These are phyloP conservation scores for Trichopria drosophilae DNA, from an alignment of 2,888 invertebrate genomes.

Conservation along the genomic window DNA sequence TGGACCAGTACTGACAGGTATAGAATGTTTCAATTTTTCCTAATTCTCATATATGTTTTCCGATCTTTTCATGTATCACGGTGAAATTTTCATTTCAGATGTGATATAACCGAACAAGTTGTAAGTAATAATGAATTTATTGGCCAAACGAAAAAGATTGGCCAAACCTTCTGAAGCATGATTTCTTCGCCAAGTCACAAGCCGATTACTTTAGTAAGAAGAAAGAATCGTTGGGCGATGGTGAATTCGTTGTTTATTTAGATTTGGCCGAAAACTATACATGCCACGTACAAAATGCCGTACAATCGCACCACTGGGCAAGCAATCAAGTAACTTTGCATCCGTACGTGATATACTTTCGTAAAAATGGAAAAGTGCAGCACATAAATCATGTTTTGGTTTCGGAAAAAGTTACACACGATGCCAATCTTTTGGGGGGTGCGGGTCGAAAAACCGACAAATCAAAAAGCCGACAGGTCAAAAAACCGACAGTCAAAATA, in stretches of 20 bases:
- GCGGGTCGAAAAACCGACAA: too few species aligned
- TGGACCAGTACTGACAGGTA: constrained; percentile 15
- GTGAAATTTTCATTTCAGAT: constrained; percentile 12
- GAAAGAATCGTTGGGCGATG: neutral
- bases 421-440: too few species aligned
- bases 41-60: too few species aligned
- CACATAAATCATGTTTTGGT: too few species aligned
- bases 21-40: constrained; percentile 2
- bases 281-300: constrained; percentile 24
- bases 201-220: constrained; percentile 14
- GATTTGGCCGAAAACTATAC: constrained; percentile 31
- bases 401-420: constrained; percentile 14
- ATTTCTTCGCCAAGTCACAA: too few species aligned
- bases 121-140: constrained; percentile 19
- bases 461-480: too few species aligned
- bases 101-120: constrained; percentile 17
- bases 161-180: neutral
- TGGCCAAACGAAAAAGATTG: constrained; percentile 11
- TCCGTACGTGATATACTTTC: constrained; percentile 23
- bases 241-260: constrained; percentile 10
- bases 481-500: too few species aligned
- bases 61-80: too few species aligned
- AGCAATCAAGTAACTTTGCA: constrained; percentile 22
- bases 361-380: constrained; percentile 11
- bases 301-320: constrained; percentile 27